Evolutionary conservation across 2,797 vertebrate genomes (phyloP).

Genomic region (Sardinella longiceps): DNA sequence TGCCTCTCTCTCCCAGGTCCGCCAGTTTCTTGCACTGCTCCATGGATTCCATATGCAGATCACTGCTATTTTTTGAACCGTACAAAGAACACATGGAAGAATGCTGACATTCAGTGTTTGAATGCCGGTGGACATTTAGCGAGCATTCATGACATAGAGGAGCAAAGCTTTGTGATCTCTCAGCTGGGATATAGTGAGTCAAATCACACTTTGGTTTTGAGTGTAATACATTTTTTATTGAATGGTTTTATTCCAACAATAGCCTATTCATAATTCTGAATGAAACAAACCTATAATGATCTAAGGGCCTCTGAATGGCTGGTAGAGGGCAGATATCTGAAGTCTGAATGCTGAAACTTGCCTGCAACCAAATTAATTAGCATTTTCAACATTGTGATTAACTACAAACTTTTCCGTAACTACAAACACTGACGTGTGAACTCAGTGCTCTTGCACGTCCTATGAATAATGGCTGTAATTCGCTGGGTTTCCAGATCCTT

Average conservation of each 20-base stretch:
- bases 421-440: no score
- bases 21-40: constrained; percentile 61
- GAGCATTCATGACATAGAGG: constrained; percentile 84
- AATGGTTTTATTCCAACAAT: no score
- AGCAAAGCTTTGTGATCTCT: constrained; percentile 88
- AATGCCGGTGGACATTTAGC: constrained; percentile 85
- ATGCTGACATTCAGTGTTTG: constrained; percentile 79
- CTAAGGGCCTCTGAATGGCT: neutral
- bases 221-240: no score
- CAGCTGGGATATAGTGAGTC: constrained; percentile 89
- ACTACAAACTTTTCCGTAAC: no score
- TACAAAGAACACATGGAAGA: constrained; percentile 74
- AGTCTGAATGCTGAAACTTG: no score
- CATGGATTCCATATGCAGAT: constrained; percentile 86
- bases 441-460: no score
- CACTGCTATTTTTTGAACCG: constrained; percentile 86
- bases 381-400: no score
- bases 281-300: neutral
- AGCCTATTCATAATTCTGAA: neutral
- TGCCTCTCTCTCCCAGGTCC: constrained; percentile 57
- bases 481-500: no score
- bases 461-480: no score
- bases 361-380: neutral
- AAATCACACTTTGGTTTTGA: neutral
- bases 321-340: no score